Base-by-base conservation (phyloP, 2,113 vertebrate species). In the Chitala chitala region DNA sequence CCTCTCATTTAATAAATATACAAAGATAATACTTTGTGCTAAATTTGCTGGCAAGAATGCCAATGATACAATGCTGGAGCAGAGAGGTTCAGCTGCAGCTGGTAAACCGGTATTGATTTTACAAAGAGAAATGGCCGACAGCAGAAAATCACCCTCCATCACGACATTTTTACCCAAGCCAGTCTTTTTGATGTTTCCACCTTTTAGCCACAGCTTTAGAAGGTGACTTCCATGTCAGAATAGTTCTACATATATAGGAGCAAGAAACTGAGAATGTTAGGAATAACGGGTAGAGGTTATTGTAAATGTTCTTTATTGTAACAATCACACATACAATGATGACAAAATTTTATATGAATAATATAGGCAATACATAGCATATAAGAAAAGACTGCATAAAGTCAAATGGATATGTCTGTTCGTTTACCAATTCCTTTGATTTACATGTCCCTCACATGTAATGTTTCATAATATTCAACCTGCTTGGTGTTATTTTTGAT, bases 101-200 rank as follows among this genome's bases (percentile, higher is more conserved):
- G 50, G 36, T 71, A 58, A 71, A 55, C 51, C 26, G 69, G 51
- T 71, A 71, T 71, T 55, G 69, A 71, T 71, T 71, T 71, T 71
- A 26, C 22, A 71, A 71, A 55, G 69, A 71, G 42, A 48, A 71
- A 71, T 42, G 31, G 53, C 31, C 22, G 53, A 9, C 40, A 15
- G 40, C 15, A 42, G 64, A 46, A 68, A 68, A 68, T 46, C 24
- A 68, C 40, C 64, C 22, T 68, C 64, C 15, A 46, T 46, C 64
- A 38, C 38, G 59, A 33, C 33, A 36, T 46, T 46, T 46, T 26
- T 46, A 68, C 20, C 64, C 22, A 22, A 68, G 42, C n/a, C n/a
- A 68, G 46, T 46, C 64, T 46, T 68, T 68, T 68, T 46, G 20
- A 44, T 46, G 12, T 26, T 31, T 4, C 22, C 40, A 6, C n/a